Base-by-base conservation (phyloP, 1,140 invertebrate species). In the Mylabris phalerata region DNA sequence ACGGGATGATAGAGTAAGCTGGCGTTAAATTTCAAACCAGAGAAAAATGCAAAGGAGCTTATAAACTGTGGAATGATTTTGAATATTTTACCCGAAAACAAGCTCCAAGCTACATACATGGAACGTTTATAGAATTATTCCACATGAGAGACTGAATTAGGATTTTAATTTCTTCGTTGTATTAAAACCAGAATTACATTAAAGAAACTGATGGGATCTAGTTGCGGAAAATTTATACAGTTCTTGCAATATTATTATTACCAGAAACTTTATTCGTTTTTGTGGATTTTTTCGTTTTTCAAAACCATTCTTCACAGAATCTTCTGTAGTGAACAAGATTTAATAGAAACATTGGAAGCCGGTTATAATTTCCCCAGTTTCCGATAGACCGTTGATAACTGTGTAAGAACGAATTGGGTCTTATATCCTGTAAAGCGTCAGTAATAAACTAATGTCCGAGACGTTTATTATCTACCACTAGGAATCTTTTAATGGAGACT, bases 391-490 rank as follows among this genome's bases (percentile, higher is more conserved):
- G 50, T 45, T 54, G 51, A 54, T 54, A 54, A 54, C 51, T 24
- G 7, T 19, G 50, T 26, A 46, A 54, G 51, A 54, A 54, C 51
- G 45, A 54, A 54, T 54, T 54, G 51, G 45, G 41, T 45, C 45
- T 45, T 54, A 46, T 54, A 54, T 54, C 42, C 51, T 27, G 40
- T 27, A 19, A 46, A 54, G 26, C 42, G 51, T 32, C 10, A 19
- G 38, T 43, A 42, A 54, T 54, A 54, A 54, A 54, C 41, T 54
- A 32, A 54, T 54, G 51, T 54, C 42, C 41, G 51, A 54, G 51
- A 54, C 51, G 51, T 54, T 54, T 54, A 54, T 54, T 54, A 54
- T 43, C 32, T 32, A 19, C 7, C 7, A 32, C 32, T 4, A 7
- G 4, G 7, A 32, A 5, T 5, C 32, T 32, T 32, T 32, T 32